Conservation (phyloP, 2,888 invertebrate species). For the Diploptera punctata region DNA sequence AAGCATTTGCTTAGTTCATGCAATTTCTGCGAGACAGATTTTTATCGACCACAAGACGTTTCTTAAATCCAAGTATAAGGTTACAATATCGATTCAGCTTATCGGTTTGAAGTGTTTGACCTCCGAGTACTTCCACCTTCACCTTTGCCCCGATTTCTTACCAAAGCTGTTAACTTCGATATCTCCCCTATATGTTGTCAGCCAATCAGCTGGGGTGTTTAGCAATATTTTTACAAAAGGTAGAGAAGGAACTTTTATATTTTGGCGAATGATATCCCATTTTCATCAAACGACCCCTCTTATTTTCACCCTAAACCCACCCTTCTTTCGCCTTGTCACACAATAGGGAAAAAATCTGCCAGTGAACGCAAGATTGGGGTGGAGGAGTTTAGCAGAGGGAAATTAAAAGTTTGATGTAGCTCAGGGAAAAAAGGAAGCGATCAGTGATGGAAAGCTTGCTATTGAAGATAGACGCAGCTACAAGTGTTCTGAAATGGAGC, state of each 20-base stretch:
- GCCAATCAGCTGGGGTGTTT: not conserved
- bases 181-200: not conserved
- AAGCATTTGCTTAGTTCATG: no score
- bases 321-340: not conserved
- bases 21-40: no score
- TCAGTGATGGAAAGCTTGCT: conserved; percentile 3
- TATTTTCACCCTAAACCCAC: conserved; percentile 9
- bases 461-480: not conserved
- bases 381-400: conserved; percentile 3
- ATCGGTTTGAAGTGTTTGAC: no score
- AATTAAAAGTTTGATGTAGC: conserved; percentile 12
- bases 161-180: no score
- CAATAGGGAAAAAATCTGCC: conserved; percentile 15
- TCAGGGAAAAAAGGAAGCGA: not conserved
- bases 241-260: not conserved
- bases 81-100: no score
- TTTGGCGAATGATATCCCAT: not conserved
- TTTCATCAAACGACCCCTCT: not conserved
- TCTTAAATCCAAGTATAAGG: no score
- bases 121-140: no score
- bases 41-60: no score
- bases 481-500: not conserved
- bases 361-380: conserved; percentile 16
- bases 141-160: no score
- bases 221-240: not conserved